phyloP scores from a whole-genome alignment of 2,797 vertebrate species.

The Manis crassicaudata region DNA sequence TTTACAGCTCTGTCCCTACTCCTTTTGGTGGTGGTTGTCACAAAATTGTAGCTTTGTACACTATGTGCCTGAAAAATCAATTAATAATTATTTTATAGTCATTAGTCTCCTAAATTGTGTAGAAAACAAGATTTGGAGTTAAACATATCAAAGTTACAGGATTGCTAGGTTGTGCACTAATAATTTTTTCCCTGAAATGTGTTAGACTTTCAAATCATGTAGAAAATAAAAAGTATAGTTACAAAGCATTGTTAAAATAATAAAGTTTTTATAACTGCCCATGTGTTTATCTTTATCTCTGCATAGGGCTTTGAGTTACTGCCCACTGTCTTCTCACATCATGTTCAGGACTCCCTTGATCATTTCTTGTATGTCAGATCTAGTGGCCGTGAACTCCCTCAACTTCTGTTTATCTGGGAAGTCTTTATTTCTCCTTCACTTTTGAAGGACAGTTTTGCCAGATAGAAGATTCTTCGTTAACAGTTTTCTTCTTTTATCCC shows the following conservation, averaged over 20 bases:
- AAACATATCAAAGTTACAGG: background rate
- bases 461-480: background rate
- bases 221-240: background rate
- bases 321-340: background rate
- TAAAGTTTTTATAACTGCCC: background rate
- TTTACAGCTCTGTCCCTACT: background rate
- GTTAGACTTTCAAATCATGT: background rate
- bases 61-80: background rate
- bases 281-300: background rate
- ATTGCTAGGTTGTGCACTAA: background rate
- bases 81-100: background rate
- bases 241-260: background rate
- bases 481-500: background rate
- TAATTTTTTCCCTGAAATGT: background rate
- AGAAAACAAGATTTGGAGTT: background rate
- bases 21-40: background rate
- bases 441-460: slow-evolving; percentile 21
- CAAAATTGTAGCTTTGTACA: background rate
- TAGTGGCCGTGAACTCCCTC: background rate
- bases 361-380: background rate
- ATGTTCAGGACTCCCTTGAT: background rate
- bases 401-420: background rate
- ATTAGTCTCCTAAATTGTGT: background rate
- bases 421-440: background rate
- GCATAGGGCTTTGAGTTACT: background rate